Conservation (phyloP, 2,888 invertebrate species). For the Dioctria rufipes region DNA sequence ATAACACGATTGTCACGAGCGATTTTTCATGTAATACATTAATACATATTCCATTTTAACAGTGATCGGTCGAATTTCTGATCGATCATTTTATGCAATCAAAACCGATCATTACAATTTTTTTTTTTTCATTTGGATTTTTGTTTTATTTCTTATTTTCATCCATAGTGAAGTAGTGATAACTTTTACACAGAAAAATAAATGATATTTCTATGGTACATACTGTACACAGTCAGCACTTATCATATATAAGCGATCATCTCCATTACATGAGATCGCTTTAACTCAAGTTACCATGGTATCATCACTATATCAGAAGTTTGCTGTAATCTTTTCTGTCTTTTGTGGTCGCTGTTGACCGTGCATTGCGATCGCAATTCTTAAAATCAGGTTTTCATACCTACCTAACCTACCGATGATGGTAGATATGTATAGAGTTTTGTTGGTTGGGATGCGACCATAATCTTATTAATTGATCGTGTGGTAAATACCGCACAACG, state of each 20-base stretch:
- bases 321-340: slow-evolving; percentile 46
- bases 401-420: background rate
- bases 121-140: slow-evolving; percentile 10
- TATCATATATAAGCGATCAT: slow-evolving; percentile 35
- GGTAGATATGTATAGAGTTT: slow-evolving; percentile 28
- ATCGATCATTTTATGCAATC: slow-evolving; percentile 36
- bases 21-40: background rate
- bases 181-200: slow-evolving; percentile 37
- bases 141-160: background rate
- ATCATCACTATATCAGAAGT: slow-evolving; percentile 51
- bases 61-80: slow-evolving; percentile 7
- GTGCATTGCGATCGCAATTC: slow-evolving; percentile 53
- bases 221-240: slow-evolving; percentile 13
- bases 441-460: slow-evolving; percentile 39
- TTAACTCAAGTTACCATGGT: slow-evolving; percentile 49
- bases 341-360: slow-evolving; percentile 53
- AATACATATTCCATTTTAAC: background rate
- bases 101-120: slow-evolving; percentile 19
- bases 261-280: slow-evolving; percentile 54
- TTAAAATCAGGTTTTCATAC: slow-evolving; percentile 54
- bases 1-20: slow-evolving; percentile 7
- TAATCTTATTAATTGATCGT: slow-evolving; percentile 59
- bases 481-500: slow-evolving; percentile 57
- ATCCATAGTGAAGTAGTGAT: slow-evolving; percentile 38
- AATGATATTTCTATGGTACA: slow-evolving; percentile 15